phyloP scores from a whole-genome alignment of 2,888 invertebrate species.

The Camptogramma bilineatum region DNA sequence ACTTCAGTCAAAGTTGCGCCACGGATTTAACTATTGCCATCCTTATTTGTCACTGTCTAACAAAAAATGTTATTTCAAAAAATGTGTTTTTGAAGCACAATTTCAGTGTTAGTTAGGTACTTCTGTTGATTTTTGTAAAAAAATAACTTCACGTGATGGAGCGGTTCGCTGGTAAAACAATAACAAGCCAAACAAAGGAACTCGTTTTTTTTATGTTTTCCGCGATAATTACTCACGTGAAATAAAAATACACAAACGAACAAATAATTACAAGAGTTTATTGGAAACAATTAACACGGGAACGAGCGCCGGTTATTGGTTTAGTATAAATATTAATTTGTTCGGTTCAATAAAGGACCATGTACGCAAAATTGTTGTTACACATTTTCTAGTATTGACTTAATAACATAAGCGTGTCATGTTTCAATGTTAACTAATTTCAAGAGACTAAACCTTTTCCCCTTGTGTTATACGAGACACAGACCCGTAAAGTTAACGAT shows the following conservation, averaged over 20 bases:
- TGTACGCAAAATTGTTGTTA: background rate
- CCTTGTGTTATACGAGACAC: constrained; percentile 1
- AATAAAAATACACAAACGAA: background rate
- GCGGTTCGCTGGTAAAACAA: background rate
- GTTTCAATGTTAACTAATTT: background rate
- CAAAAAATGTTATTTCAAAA: too few species aligned
- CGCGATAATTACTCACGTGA: background rate
- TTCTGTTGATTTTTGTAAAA: background rate
- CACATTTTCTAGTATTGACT: background rate
- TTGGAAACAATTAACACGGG: background rate
- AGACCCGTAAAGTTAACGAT: background rate
- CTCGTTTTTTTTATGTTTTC: background rate
- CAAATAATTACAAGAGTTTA: background rate
- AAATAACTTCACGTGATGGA: background rate
- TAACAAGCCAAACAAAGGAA: background rate
- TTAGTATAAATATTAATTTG: constrained; percentile 1
- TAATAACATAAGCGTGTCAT: background rate
- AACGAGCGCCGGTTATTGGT: background rate
- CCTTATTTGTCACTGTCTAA: too few species aligned
- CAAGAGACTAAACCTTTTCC: background rate
- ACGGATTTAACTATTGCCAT: too few species aligned
- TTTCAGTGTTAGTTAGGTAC: background rate
- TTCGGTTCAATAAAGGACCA: background rate
- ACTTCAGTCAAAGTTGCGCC: too few species aligned
- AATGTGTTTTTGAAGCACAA: too few species aligned